phyloP scores from a whole-genome alignment of 2,113 vertebrate genomes.

The Onychorhynchus coronatus region DNA sequence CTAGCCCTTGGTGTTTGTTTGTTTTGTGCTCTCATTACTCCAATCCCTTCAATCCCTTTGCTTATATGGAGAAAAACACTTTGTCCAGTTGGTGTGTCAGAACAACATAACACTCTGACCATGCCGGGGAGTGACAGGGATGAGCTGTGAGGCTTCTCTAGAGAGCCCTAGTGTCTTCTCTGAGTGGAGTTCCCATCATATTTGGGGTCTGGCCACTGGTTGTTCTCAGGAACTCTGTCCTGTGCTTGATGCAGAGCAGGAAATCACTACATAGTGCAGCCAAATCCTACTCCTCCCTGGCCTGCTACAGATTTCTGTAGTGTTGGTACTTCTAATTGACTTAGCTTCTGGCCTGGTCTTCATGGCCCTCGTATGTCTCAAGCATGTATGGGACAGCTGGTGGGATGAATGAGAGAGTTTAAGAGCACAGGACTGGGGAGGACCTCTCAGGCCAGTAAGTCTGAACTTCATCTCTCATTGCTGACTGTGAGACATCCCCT shows the following conservation, averaged over 20 bases:
- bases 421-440: neutral
- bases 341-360: neutral
- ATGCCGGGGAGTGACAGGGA: neutral
- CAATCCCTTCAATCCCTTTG: slow-evolving; percentile 21
- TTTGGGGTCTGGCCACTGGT: neutral
- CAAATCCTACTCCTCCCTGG: neutral
- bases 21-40: slow-evolving; percentile 30
- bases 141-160: neutral
- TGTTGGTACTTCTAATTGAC: fast-evolving
- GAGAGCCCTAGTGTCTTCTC: neutral
- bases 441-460: neutral
- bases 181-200: neutral
- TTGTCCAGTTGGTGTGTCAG: neutral
- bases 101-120: neutral
- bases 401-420: neutral
- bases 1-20: neutral
- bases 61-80: neutral
- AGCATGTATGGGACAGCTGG: neutral
- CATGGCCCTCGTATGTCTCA: neutral
- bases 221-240: neutral
- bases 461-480: neutral
- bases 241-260: neutral
- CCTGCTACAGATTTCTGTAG: neutral
- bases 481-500: neutral
- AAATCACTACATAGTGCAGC: neutral